Base-by-base conservation (phyloP, 2,113 vertebrate species). In the Crotalus tigris region DNA sequence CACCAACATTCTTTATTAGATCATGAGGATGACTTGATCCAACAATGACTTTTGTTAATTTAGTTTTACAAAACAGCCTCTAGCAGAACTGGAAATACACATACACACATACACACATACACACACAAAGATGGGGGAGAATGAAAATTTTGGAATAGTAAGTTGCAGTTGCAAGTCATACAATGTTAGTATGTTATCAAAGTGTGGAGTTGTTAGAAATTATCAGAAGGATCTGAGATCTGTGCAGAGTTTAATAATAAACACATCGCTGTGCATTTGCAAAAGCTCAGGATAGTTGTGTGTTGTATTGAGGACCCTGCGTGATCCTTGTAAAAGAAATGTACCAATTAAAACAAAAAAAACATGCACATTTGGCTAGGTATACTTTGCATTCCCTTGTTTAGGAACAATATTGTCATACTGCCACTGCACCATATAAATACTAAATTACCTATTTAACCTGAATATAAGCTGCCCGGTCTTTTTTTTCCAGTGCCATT, bases 401-500 rank as follows among this genome's bases (percentile, higher is more conserved):
- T 58, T 29, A 26, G 23, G 46, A 17, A 39, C 33, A 75, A 15
- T 33, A 7, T 64, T 29, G 2, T 46, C 11, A 8, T 39, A 33
- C 57, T 15, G 11, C 44, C 17, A 87, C 5, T 12, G 81, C n/a
- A 19, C 44, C 9, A 49, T 46, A 51, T 75, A 90, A 90, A n/a
- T 44, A 1, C 26, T 10, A 57, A 5, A 57, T n/a, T 61, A 12
- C 26, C 55, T 87, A 33, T 11, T 21, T 15, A 24, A 19, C 29
- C 29, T 87, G 26, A 39, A 90, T 93, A 58, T 85, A 53, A 91
- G 10, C 17, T 51, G 11, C 23, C 39, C 0, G 12, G 17, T 13
- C 13, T 88, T 81, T 85, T 87, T 75, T 85, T 17, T 39, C 4
- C 17, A 75, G 54, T 93, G 94, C 93, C 92, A 93, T 95, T 93